Base-by-base conservation (phyloP, 2,797 vertebrate genomes). In the Sebastiscus tertius region DNA sequence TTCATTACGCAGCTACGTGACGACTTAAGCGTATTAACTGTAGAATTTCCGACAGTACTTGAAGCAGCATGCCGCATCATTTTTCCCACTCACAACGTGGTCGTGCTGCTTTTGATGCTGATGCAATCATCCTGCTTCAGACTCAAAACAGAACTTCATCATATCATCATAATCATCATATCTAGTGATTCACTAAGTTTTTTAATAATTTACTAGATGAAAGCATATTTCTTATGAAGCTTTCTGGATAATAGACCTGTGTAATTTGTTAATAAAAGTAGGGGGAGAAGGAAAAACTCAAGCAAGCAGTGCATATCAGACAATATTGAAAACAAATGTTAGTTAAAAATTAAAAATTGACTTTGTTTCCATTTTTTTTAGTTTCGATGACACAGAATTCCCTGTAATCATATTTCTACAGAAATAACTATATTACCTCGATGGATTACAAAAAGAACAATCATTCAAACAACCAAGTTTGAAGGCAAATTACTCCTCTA, bases 81-180 rank as follows among this genome's bases (percentile, higher is more conserved):
- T 39, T 63, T 8, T 55, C 27, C 16, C 20, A 36, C 24, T 29
- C 56, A 24, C 80, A 80, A 82, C 82, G 84, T 85, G 83, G 65
- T 72, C 4, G 20, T 78, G 54, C 18, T 72, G 70, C 1, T 6
- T 16, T 27, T 79, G 68, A 18, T 85, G 80, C 83, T 91, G 88
- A 91, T 86, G 92, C 86, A 91, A 89, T 88, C 66, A 1, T 10
- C 0, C 5, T 4, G 55, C n/a, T 26, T 62, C 6, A 14, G 56
- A 34, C 8, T 3, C n/a, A 58, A n/a, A 20, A 11, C 12, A 59
- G 3, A 4, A 58, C 2, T 6, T 14, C 2, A 11, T 24, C 24
- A 22, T 16, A 14, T 52, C 3, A 1, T 8, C 31, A 6, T 24
- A 16, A 56, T 5, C 11, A 27, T 46, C 62, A 24, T 4, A 13